phyloP scores from a whole-genome alignment of 2,113 vertebrate genomes.

The Alexandromys fortis region DNA sequence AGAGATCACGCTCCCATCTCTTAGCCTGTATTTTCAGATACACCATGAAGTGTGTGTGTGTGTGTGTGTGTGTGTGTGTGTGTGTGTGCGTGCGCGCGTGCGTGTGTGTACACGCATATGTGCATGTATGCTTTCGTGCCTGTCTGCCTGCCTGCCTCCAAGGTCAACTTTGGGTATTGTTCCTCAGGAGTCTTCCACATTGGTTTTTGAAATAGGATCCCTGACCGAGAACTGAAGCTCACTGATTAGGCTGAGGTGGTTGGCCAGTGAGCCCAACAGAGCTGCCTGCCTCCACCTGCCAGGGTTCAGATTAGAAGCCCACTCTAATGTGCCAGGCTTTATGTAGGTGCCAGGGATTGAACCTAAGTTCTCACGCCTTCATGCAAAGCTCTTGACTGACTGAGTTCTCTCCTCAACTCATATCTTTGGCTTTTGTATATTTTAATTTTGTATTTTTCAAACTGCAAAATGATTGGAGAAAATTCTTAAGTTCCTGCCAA shows the following conservation, averaged over 20 bases:
- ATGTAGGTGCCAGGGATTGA: neutral
- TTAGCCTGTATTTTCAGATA: neutral
- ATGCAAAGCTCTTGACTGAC: neutral
- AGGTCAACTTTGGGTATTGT: neutral
- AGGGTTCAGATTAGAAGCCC: neutral
- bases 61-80: neutral
- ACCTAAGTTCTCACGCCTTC: neutral
- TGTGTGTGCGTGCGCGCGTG: too few species aligned
- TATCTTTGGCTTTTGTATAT: neutral
- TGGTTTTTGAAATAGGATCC: neutral
- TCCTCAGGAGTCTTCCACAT: neutral
- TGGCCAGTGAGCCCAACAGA: neutral
- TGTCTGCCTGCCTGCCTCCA: neutral
- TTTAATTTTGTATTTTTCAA: slow-evolving; percentile 26
- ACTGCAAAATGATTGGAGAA: neutral
- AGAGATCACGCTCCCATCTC: neutral
- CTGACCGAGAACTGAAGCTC: neutral
- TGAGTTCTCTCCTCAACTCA: neutral
- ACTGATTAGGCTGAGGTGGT: neutral
- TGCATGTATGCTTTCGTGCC: neutral
- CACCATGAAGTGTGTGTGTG: neutral
- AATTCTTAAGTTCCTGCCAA: neutral
- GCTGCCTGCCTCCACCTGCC: neutral
- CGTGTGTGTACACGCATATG: too few species aligned
- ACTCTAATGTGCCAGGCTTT: neutral